Conservation (phyloP, 2,113 vertebrate genomes). For the Gavialis gangeticus region DNA sequence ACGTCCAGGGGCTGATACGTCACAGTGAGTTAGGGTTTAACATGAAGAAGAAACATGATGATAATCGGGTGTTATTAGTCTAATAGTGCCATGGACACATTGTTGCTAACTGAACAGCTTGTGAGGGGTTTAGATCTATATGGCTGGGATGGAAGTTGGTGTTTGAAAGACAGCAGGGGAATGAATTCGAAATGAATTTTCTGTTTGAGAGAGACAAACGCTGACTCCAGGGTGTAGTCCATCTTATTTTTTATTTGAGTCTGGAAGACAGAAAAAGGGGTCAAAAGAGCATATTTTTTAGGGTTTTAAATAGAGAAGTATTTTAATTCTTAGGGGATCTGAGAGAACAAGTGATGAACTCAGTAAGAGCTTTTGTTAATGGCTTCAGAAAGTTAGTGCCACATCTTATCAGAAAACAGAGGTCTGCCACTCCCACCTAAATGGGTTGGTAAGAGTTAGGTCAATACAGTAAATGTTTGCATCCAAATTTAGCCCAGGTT, state of each 20-base stretch:
- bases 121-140: neutral
- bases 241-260: neutral
- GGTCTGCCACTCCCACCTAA: neutral
- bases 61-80: neutral
- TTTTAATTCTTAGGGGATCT: neutral
- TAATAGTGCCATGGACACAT: neutral
- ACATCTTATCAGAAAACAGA: fast-evolving
- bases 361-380: neutral
- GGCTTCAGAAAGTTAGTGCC: neutral
- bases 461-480: neutral
- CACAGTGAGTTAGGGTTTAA: neutral
- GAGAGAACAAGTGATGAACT: neutral
- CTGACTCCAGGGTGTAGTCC: neutral
- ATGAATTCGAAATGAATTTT: neutral
- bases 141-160: fast-evolving
- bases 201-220: neutral
- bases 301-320: neutral
- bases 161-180: neutral
- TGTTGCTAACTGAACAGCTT: neutral
- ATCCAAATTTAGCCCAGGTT: neutral
- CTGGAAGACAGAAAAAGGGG: neutral
- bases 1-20: fast-evolving
- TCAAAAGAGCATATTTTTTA: neutral
- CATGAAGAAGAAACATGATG: neutral
- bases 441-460: neutral